phyloP scores from a whole-genome alignment of 1,140 invertebrate species.

The Anastatus disparis region DNA sequence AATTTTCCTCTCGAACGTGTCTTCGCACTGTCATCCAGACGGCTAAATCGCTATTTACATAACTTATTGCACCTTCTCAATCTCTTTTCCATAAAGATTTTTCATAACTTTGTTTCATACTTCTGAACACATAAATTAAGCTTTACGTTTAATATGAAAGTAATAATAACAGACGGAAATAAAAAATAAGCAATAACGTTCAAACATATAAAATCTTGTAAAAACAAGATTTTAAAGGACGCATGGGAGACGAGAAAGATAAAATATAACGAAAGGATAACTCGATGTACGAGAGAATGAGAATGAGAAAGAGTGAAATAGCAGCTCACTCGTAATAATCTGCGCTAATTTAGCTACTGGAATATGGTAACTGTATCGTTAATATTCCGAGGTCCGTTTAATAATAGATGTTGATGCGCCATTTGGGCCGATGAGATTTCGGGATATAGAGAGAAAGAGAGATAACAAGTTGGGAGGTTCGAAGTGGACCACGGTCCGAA shows the following conservation, averaged over 20 bases:
- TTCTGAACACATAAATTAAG: too few relatives aligned
- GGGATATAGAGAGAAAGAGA: conserved; percentile 61
- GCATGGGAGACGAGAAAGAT: too few relatives aligned
- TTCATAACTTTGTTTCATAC: neutral
- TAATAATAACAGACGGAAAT: neutral
- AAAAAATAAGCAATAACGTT: too few relatives aligned
- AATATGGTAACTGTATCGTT: conserved; percentile 67
- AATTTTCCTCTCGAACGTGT: conserved; percentile 19
- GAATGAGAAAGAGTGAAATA: conserved; percentile 20
- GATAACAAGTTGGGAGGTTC: too few relatives aligned
- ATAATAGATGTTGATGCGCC: conserved; percentile 68
- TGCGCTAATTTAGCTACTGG: conserved; percentile 66
- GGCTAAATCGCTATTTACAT: conserved; percentile 33
- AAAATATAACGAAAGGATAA: conserved; percentile 1
- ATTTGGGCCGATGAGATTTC: conserved; percentile 68
- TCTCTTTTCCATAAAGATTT: neutral
- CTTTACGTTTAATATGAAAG: neutral
- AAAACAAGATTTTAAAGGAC: conserved; percentile 12
- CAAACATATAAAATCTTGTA: conserved; percentile 39
- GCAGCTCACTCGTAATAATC: conserved; percentile 60
- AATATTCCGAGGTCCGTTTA: conserved; percentile 65
- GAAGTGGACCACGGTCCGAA: conserved; percentile 58
- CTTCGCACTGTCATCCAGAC: neutral
- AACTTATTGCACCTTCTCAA: conserved; percentile 17
- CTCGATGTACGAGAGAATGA: neutral